Conservation (phyloP, 2,888 invertebrate species). For the Meandrusa payeni region DNA sequence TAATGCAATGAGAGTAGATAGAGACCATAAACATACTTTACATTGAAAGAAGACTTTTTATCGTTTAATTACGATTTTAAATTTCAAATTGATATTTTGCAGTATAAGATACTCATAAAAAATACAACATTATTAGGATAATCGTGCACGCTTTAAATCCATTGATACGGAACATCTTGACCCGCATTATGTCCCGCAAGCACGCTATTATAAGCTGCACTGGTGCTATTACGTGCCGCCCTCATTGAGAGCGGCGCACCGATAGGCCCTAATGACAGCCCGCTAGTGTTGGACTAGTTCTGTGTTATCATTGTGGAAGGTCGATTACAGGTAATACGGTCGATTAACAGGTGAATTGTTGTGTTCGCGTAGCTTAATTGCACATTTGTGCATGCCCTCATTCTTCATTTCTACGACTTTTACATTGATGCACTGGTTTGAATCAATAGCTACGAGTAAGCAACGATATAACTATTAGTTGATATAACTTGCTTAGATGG, state of each 20-base stretch:
- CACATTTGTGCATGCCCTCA: constrained; percentile 7
- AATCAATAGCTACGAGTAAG: too few relatives aligned
- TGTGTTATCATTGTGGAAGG: constrained; percentile 55
- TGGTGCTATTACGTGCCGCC: constrained; percentile 36
- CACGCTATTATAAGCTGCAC: constrained; percentile 31
- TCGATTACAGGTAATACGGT: constrained; percentile 52
- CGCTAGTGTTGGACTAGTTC: constrained; percentile 34
- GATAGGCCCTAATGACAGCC: constrained; percentile 44
- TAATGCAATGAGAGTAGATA: too few relatives aligned
- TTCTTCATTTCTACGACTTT: neutral
- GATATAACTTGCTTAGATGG: too few relatives aligned
- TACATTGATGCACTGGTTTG: constrained; percentile 7
- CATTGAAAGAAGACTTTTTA: too few relatives aligned
- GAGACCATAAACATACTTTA: neutral
- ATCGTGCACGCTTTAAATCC: constrained; percentile 4
- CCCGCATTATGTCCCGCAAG: constrained; percentile 33
- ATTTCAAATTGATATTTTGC: too few relatives aligned
- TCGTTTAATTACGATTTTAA: too few relatives aligned
- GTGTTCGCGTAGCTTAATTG: constrained; percentile 11
- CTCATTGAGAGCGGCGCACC: constrained; percentile 31
- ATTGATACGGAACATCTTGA: constrained; percentile 32
- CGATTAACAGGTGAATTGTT: constrained; percentile 52
- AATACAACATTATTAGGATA: neutral
- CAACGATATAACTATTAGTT: too few relatives aligned
- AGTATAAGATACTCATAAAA: too few relatives aligned